Percentiles rank a stretch among this genome's conserved stretches.
phyloP scores from a whole-genome alignment of 2,888 invertebrate species.

The Synanthedon andrenaeformis region DNA sequence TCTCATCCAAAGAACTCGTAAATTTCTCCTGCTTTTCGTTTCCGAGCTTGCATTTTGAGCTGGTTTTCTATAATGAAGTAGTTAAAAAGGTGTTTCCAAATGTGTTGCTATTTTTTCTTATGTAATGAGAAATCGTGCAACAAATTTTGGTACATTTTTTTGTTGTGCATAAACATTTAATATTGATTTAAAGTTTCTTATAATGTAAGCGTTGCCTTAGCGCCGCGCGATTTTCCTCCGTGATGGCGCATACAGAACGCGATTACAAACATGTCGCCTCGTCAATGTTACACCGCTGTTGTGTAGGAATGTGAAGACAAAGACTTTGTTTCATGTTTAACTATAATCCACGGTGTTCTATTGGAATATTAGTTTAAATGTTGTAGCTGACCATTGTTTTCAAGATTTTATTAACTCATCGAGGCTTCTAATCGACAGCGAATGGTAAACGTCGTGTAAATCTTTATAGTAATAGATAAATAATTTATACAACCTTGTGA shows the following conservation, averaged over 20 bases:
- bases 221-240: slow-evolving; percentile 28
- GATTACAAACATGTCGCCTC: slow-evolving; percentile 43
- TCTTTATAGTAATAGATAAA: no score
- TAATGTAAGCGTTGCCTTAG: slow-evolving; percentile 26
- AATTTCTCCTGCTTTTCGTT: no score
- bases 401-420: not conserved
- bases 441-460: not conserved
- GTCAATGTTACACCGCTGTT: slow-evolving; percentile 29
- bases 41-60: no score
- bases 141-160: no score
- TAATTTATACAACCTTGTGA: no score
- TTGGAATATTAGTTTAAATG: not conserved
- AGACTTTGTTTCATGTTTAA: slow-evolving; percentile 20
- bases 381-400: not conserved
- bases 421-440: not conserved
- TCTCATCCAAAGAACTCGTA: no score
- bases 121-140: no score
- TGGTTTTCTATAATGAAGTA: no score
- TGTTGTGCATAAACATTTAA: no score
- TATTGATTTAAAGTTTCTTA: no score
- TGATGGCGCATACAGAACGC: slow-evolving; percentile 50
- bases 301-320: slow-evolving; percentile 33
- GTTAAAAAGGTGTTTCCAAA: no score
- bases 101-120: no score
- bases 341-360: not conserved